A percentile compares a stretch with the other conserved stretches of the same genome.
Conservation (phyloP, 2,113 vertebrate genomes). For the Equus quagga region DNA sequence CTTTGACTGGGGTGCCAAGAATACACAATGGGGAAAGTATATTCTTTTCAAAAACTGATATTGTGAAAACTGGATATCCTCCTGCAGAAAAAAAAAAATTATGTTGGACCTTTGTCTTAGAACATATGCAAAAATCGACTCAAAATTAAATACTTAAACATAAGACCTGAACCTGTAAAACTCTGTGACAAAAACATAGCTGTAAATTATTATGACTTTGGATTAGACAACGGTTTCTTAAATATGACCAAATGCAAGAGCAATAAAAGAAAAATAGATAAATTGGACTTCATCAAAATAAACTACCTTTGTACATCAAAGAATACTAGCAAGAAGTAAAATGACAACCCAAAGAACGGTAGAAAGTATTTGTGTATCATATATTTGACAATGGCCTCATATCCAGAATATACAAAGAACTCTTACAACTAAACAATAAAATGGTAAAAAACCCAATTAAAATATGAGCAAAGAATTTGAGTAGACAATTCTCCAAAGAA, state of each 20-base stretch:
- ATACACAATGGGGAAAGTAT: not conserved
- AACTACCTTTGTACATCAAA: no score
- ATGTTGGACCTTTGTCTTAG: not conserved
- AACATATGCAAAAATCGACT: no score
- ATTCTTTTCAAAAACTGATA: not conserved
- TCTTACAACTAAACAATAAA: no score
- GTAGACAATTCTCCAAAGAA: no score
- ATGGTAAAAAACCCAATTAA: no score
- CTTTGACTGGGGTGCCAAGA: not conserved
- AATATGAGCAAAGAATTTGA: no score
- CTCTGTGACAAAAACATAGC: not conserved
- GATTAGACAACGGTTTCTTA: not conserved
- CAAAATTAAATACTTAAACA: not conserved
- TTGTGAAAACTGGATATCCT: not conserved
- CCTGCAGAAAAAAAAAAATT: not conserved
- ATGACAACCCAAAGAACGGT: no score
- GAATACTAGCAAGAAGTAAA: no score
- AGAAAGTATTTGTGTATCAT: no score
- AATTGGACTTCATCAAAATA: not conserved
- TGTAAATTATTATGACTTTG: not conserved
- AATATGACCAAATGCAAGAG: not conserved
- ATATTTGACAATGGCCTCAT: no score
- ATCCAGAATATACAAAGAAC: no score
- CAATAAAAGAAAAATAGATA: not conserved
- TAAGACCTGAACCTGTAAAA: not conserved